A percentile compares a stretch with the other conserved stretches of the same genome.
Evolutionary conservation across 1,140 invertebrate species (phyloP).

Genomic region (Asobara japonica): DNA sequence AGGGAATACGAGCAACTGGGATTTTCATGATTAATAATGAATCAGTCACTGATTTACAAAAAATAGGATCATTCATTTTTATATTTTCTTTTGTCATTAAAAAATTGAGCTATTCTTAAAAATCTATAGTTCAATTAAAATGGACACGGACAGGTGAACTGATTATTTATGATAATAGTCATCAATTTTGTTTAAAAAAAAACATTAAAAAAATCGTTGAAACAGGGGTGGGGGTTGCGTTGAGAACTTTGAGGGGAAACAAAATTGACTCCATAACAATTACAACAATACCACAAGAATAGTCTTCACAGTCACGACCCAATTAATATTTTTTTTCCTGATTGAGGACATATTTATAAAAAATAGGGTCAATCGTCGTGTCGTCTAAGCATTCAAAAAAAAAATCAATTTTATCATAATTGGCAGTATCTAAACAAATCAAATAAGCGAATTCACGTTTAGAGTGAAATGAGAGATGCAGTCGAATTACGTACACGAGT

Average conservation of each 20-base stretch:
- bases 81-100: constrained; percentile 39
- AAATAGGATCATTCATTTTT: constrained; percentile 40
- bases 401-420: constrained; percentile 25
- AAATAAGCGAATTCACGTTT: constrained; percentile 30
- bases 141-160: constrained; percentile 37
- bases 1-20: neutral
- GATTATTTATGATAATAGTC: constrained; percentile 30
- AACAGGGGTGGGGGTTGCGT: neutral
- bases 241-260: neutral
- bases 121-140: constrained; percentile 44
- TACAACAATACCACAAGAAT: neutral
- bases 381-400: constrained; percentile 35
- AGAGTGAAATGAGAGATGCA: constrained; percentile 26
- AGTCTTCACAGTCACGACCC: neutral
- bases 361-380: constrained; percentile 1
- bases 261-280: neutral
- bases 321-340: neutral
- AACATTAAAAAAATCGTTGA: constrained; percentile 12
- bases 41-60: constrained; percentile 56
- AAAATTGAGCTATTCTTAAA: constrained; percentile 64
- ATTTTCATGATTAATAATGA: constrained; percentile 40
- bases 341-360: constrained; percentile 22
- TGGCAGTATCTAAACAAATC: constrained; percentile 29
- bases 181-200: neutral
- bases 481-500: constrained; percentile 20